Conservation (phyloP, 2,888 invertebrate genomes). For the Agapetus fuscipes region DNA sequence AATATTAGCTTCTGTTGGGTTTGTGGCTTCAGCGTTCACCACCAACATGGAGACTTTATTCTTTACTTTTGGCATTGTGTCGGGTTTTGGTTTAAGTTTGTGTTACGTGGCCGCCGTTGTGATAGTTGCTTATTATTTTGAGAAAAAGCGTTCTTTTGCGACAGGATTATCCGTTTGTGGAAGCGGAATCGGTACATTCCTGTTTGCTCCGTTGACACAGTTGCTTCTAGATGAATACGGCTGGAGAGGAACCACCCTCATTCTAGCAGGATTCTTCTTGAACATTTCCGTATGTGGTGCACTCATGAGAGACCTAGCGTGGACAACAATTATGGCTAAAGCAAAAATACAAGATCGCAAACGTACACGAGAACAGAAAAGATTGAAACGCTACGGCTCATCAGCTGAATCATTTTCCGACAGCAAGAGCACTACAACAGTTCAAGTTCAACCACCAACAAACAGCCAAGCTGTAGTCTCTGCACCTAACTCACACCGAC, state of each 20-base stretch:
- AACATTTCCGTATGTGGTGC: constrained; percentile 75
- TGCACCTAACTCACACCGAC: constrained; percentile 41
- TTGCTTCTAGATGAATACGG: constrained; percentile 65
- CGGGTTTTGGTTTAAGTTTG: constrained; percentile 76
- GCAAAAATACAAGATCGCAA: constrained; percentile 54
- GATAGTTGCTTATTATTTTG: constrained; percentile 84
- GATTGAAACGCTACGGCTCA: constrained; percentile 47
- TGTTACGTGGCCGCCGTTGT: constrained; percentile 88
- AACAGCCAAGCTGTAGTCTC: constrained; percentile 22
- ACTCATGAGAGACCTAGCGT: constrained; percentile 62
- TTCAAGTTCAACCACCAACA: constrained; percentile 37
- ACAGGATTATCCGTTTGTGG: constrained; percentile 82
- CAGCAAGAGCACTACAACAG: constrained; percentile 56
- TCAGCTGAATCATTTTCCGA: constrained; percentile 63
- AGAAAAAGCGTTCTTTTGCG: constrained; percentile 72
- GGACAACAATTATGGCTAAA: constrained; percentile 49
- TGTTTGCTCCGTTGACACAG: constrained; percentile 74
- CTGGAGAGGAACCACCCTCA: constrained; percentile 76
- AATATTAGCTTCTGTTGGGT: constrained; percentile 63
- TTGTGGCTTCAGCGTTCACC: constrained; percentile 65
- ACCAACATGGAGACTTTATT: constrained; percentile 69
- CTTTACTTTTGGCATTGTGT: constrained; percentile 72
- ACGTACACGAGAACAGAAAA: constrained; percentile 47
- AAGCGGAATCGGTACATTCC: constrained; percentile 79
- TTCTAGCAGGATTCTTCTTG: constrained; percentile 69